Base-by-base conservation (phyloP, 2,888 invertebrate species). In the Temnothorax rugatulus region DNA sequence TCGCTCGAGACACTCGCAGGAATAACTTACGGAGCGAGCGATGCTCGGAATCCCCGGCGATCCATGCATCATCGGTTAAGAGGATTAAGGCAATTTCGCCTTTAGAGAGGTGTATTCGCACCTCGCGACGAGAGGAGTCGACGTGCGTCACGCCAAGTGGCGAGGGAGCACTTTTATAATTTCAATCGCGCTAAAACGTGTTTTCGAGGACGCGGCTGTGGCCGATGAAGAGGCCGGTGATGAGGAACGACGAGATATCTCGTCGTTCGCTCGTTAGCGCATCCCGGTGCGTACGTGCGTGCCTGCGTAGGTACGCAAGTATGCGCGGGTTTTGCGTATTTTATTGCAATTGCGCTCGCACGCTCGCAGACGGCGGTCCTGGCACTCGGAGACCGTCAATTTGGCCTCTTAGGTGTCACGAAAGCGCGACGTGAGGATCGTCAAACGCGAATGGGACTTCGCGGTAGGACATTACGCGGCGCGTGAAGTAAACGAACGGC, bases 361-460 rank as follows among this genome's bases (percentile, higher is more conserved):
- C 52, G 34, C 13, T 25, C 57, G 41, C 38, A 74, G 74, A 44
- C 74, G 44, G 47, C 47, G 44, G 34, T 9, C 47, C 54, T 4
- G 25, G 50, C 52, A 41, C 75, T 77, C 66, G 75, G 59, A 41
- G 64, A 75, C 71, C 64, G 74, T 83, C 76, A 83, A 87, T 86
- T 85, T 85, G 54, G 74, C 73, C 76, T 74, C 59, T 68, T 77
- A 83, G 68, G 73, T 63, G 83, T 74, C 74, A 85, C 79, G 50
- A 76, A 86, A 83, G 83, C 52, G 66, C 75, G 71, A 84, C 68
- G 64, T 59, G 87, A 74, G 87, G 69, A 87, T 85, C 87, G 66
- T 83, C 79, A 64, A 64, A 75, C 38, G 64, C 66, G 38, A 64
- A 76, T 64, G 75, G 18, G 54, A 3, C 54, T 73, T 73, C 69